Percentiles rank a stretch among this genome's conserved stretches.
These are phyloP conservation scores for Teleopsis dalmanni DNA, from an alignment of 1,140 invertebrate genomes.

Conservation along the genomic window DNA sequence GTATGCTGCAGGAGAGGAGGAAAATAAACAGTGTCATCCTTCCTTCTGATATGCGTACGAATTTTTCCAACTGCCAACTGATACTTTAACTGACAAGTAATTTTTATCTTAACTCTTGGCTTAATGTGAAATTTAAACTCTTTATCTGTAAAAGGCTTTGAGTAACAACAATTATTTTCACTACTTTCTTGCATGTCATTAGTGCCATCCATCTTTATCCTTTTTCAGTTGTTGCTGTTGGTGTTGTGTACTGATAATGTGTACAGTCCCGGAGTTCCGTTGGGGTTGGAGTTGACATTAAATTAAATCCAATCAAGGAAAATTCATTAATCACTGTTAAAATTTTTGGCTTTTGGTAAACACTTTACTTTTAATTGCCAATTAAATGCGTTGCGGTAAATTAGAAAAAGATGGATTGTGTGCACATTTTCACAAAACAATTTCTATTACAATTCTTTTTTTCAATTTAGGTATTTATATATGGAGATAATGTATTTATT, in stretches of 20 bases:
- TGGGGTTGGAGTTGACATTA: not conserved
- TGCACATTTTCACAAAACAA: too few species aligned
- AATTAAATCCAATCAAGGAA: slow-evolving; percentile 10
- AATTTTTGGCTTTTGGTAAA: not conserved
- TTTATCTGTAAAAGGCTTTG: too few species aligned
- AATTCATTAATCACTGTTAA: slow-evolving; percentile 8
- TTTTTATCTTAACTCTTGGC: slow-evolving; percentile 9
- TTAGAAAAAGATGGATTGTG: too few species aligned
- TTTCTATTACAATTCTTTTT: too few species aligned
- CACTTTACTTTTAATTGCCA: slow-evolving; percentile 8
- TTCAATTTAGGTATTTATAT: too few species aligned
- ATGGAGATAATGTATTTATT: too few species aligned
- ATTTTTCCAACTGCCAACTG: too few species aligned
- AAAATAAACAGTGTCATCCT: too few species aligned
- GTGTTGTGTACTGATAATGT: slow-evolving; percentile 7
- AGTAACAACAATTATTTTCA: too few species aligned
- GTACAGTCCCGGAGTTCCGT: not conserved
- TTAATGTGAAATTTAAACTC: not conserved
- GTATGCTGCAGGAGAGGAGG: not conserved
- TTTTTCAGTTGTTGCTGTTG: not conserved
- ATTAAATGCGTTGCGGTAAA: slow-evolving; percentile 6
- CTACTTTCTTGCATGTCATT: slow-evolving; percentile 10
- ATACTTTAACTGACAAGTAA: slow-evolving; percentile 4
- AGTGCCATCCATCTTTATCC: slow-evolving; percentile 7
- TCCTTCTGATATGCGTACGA: too few species aligned